phyloP scores from a whole-genome alignment of 2,113 vertebrate genomes.

The Atractosteus spatula region DNA sequence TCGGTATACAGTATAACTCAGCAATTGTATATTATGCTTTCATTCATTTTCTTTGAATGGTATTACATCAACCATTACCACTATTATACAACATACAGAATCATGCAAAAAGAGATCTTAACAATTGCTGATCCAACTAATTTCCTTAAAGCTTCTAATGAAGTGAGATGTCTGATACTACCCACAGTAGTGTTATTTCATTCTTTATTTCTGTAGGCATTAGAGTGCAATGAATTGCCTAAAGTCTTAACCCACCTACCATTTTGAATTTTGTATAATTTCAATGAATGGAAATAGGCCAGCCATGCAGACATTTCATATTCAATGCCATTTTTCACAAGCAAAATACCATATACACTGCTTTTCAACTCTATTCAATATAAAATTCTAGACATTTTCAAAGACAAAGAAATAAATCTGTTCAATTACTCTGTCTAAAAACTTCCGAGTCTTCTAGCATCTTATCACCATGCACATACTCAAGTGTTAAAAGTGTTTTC shows the following conservation, averaged over 20 bases:
- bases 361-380: neutral
- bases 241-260: neutral
- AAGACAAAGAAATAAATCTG: neutral
- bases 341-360: neutral
- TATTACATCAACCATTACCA: no score
- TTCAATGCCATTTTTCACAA: neutral
- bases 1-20: no score
- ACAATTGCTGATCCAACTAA: neutral
- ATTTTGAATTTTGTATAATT: neutral
- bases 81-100: neutral
- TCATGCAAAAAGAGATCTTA: neutral
- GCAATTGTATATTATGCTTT: no score
- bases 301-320: neutral
- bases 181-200: neutral
- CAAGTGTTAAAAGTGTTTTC: neutral
- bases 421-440: neutral
- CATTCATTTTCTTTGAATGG: no score
- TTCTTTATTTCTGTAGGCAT: neutral
- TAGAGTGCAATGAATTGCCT: neutral
- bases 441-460: neutral
- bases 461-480: neutral
- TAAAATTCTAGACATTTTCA: no score
- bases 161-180: neutral
- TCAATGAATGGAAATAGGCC: constrained; percentile 3
- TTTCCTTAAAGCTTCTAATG: neutral